Percentiles rank a stretch among this genome's conserved stretches.
phyloP scores from a whole-genome alignment of 2,797 vertebrate species.

The Sebastes goodei region DNA sequence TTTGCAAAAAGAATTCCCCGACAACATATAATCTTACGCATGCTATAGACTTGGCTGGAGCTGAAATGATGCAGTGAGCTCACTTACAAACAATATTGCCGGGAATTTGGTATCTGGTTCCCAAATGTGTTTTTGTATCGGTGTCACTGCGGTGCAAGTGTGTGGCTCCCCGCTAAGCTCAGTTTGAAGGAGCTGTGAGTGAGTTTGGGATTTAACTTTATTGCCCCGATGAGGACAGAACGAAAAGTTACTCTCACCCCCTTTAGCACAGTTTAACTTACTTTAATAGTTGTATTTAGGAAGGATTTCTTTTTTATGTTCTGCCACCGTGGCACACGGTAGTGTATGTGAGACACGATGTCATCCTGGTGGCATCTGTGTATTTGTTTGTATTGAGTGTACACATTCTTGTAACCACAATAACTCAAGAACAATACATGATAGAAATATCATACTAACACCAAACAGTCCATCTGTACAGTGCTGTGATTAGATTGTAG shows the following conservation, averaged over 20 bases:
- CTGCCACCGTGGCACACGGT: not conserved
- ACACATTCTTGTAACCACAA: not conserved
- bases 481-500: not conserved
- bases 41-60: constrained; percentile 34
- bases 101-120: constrained; percentile 20
- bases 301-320: not conserved
- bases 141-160: constrained; percentile 2
- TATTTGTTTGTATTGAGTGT: not conserved
- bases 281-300: not conserved
- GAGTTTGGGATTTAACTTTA: constrained; percentile 27
- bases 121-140: constrained; percentile 26
- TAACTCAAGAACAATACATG: not conserved
- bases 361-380: not conserved
- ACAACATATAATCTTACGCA: constrained; percentile 46
- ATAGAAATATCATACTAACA: not conserved
- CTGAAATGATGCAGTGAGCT: constrained; percentile 30
- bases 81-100: constrained; percentile 4
- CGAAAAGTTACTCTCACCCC: not conserved
- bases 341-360: not conserved
- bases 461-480: not conserved
- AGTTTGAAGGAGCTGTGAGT: constrained; percentile 2
- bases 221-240: not conserved
- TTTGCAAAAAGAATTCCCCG: constrained; percentile 20
- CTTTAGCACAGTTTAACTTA: constrained; percentile 11
- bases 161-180: constrained; percentile 9